Evolutionary conservation across 2,888 invertebrate genomes (phyloP), one percentile per base, ranked within the genome.

Genomic region (Panopea generosa): DNA sequence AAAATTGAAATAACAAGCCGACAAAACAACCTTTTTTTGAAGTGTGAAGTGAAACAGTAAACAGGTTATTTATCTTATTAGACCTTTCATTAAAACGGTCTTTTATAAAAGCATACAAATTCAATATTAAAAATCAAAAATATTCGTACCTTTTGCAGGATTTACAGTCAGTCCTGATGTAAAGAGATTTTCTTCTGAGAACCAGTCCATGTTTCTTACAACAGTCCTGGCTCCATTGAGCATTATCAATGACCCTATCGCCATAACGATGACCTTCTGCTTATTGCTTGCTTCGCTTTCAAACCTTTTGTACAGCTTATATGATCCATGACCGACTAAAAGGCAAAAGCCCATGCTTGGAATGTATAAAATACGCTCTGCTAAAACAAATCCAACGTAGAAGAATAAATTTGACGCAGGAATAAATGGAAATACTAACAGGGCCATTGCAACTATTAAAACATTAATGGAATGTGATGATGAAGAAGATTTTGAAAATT

Each of bases 381-480:
- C 99, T 67, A 99, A 96, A 85, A 99, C 99, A 93, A 99, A 99
- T 59, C 99, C 99, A 75, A 99, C 99, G 93, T 99, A 98, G 94
- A 98, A 98, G 93, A 99, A 96, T 87, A 98, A 94, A 94, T 99
- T 99, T 88, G 97, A 96, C 80, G 99, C 98, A 82, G 98, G 99
- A 90, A 99, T 94, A 94, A 98, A 99, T 77, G 99, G 98, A 86
- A 99, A 94, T 84, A 96, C 95, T 91, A 98, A 95, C 90, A 99
- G 95, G 92, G 96, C 93, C 84, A 96, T 91, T 1, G 90, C 86
- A 43, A 92, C 68, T 55, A 90, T 84, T 24, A 89, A 71, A 63
- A 88, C 76, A 61, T 89, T 81, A 53, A 86, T 70, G 63, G 80
- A 77, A 76, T 80, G 80, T 68, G 63, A 63, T 4, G 77, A 71